Conservation (phyloP, 2,888 invertebrate species). For the Scaptomyza cyrtandrae region DNA sequence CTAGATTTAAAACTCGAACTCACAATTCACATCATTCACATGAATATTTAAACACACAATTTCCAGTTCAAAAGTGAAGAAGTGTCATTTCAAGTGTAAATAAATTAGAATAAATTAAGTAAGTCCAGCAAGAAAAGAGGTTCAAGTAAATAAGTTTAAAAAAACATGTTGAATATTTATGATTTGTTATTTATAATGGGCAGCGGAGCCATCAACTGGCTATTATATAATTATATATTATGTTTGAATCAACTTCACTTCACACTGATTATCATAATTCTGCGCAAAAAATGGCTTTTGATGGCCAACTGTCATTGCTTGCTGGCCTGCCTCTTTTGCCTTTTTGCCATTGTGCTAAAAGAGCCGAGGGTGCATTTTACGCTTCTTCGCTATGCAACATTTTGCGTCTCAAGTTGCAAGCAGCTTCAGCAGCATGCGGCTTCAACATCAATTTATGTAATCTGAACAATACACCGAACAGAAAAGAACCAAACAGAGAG, state of each 20-base stretch:
- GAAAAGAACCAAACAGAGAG: not conserved
- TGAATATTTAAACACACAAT: conserved; percentile 17
- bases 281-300: conserved; percentile 44
- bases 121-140: conserved; percentile 21
- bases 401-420: conserved; percentile 69
- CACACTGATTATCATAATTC: conserved; percentile 57
- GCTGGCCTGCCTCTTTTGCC: not conserved
- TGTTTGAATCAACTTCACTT: conserved; percentile 5
- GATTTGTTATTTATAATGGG: conserved; percentile 19
- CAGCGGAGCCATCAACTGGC: conserved; percentile 6
- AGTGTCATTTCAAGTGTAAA: conserved; percentile 22
- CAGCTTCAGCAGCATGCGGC: conserved; percentile 70
- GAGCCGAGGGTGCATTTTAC: conserved; percentile 48
- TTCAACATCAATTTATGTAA: conserved; percentile 77
- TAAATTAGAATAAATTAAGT: conserved; percentile 36
- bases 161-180: conserved; percentile 34
- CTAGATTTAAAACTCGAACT: too few relatives aligned
- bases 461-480: conserved; percentile 59
- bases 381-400: conserved; percentile 54
- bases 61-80: conserved; percentile 16
- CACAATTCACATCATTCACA: not conserved
- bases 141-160: conserved; percentile 3
- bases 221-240: conserved; percentile 56
- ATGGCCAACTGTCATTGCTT: conserved; percentile 57
- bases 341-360: conserved; percentile 29